Evolutionary conservation across 2,888 invertebrate species (phyloP), one percentile per base, ranked within the genome.

Genomic region (Margaritifera margaritifera): DNA sequence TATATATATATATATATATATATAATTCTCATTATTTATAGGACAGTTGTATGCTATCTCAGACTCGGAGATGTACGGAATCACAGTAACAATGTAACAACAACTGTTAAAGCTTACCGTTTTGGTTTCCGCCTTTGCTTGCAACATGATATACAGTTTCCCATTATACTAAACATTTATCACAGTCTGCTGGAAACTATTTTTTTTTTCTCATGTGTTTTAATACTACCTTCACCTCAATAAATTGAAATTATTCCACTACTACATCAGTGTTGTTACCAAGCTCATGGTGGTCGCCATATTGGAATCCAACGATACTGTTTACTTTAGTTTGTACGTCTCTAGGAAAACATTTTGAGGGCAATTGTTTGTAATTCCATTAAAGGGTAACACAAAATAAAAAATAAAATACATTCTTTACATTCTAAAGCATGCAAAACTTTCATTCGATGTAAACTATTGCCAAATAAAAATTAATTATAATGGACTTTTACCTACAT

Each of bases 281-380:
- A 20, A 53, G 54, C 65, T 53, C 22, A 58, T 62, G 67, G 69
- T 69, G 64, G 78, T 69, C 72, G 79, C 82, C 82, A 82, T 82
- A 78, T 78, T 83, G 80, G 78, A 77, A 78, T 81, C 79, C 76
- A 73, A 62, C 61, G 60, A 64, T 65, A 70, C 75, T 80, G 81
- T 82, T 82, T 80, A 79, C 80, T 68, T 75, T 73, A 78, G 77
- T 75, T 78, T 78, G 68, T 66, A 76, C 75, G 80, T 81, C 81
- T 79, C 81, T 71, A 78, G 70, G 78, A 66, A 69, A 59, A 52
- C 22, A 54, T 53, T 19, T 27, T 27, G 42, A 53, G n/a, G 19
- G 19, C 31, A 24, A 20, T 31, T 52, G 0, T 60, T 25, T 20
- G 15, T 24, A 50, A 50, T 19, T n/a, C 5, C 4, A 25, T 27